Evolutionary conservation across 2,888 invertebrate genomes (phyloP).

Genomic region (Sceliomorpha sp.): DNA sequence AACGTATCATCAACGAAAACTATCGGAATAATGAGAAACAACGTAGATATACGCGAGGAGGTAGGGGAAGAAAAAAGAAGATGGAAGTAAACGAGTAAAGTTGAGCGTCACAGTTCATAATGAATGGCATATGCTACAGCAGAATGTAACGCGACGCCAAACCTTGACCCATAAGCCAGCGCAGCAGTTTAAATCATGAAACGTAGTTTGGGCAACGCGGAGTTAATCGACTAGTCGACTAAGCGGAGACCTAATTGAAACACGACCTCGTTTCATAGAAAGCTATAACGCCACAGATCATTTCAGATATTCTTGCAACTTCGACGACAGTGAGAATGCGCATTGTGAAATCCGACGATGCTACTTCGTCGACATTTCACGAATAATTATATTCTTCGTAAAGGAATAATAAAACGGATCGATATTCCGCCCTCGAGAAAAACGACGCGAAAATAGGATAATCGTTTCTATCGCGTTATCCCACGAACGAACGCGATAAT

Average conservation of each 20-base stretch:
- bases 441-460: no score
- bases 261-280: slow-evolving; percentile 52
- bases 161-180: slow-evolving; percentile 49
- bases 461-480: no score
- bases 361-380: slow-evolving; percentile 17
- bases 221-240: slow-evolving; percentile 56
- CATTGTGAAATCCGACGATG: slow-evolving; percentile 33
- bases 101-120: slow-evolving; percentile 27
- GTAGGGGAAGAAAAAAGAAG: slow-evolving; percentile 12
- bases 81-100: slow-evolving; percentile 5
- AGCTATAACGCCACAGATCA: slow-evolving; percentile 49
- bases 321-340: slow-evolving; percentile 37
- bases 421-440: no score
- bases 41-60: no score
- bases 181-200: slow-evolving; percentile 54
- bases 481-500: no score
- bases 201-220: slow-evolving; percentile 53
- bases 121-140: slow-evolving; percentile 42
- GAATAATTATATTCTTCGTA: slow-evolving; percentile 11
- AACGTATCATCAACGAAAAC: no score
- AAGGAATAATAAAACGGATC: no score
- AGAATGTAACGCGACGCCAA: slow-evolving; percentile 44
- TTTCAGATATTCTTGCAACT: slow-evolving; percentile 39
- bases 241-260: slow-evolving; percentile 55
- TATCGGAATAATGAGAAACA: no score